These are phyloP conservation scores for Alcedo quadribrachys DNA, from an alignment of 2,797 vertebrate genomes.

Conservation along the genomic window DNA sequence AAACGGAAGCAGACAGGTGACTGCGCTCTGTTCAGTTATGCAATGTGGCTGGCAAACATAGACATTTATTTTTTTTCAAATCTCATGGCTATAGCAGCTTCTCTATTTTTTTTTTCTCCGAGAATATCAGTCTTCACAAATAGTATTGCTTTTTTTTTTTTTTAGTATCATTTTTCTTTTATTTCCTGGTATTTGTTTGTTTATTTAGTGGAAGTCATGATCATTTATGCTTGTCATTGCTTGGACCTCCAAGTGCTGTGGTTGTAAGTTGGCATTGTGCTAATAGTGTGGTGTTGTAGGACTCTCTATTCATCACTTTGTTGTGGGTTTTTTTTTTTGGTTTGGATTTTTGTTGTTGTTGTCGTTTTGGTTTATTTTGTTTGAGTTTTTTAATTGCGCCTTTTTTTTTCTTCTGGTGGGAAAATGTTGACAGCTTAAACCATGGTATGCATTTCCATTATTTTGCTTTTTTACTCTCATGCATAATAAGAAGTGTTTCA, in stretches of 20 bases:
- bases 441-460: conserved; percentile 80
- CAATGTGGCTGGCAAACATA: conserved; percentile 87
- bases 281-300: conserved; percentile 77
- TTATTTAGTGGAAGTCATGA: conserved; percentile 75
- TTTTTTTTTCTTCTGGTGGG: conserved; percentile 78
- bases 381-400: not conserved
- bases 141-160: conserved; percentile 45
- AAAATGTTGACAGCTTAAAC: conserved; percentile 77
- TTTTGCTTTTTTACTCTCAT: conserved; percentile 79
- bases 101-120: conserved; percentile 65
- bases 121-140: conserved; percentile 74
- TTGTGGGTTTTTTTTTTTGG: not conserved
- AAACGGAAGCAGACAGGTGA: conserved; percentile 99
- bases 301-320: conserved; percentile 58
- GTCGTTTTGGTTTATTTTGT: conserved; percentile 25
- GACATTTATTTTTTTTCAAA: conserved; percentile 68
- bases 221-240: conserved; percentile 80
- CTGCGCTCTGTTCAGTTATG: conserved; percentile 81
- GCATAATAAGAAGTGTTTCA: conserved; percentile 73
- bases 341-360: not conserved
- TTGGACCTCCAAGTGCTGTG: conserved; percentile 78
- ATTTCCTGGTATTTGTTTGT: conserved; percentile 50
- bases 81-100: conserved; percentile 77
- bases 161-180: conserved; percentile 71
- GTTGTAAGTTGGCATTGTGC: conserved; percentile 79